These are phyloP conservation scores for Microctenopoma stevenorrisi DNA, from an alignment of 2,797 vertebrate genomes.

Conservation along the genomic window DNA sequence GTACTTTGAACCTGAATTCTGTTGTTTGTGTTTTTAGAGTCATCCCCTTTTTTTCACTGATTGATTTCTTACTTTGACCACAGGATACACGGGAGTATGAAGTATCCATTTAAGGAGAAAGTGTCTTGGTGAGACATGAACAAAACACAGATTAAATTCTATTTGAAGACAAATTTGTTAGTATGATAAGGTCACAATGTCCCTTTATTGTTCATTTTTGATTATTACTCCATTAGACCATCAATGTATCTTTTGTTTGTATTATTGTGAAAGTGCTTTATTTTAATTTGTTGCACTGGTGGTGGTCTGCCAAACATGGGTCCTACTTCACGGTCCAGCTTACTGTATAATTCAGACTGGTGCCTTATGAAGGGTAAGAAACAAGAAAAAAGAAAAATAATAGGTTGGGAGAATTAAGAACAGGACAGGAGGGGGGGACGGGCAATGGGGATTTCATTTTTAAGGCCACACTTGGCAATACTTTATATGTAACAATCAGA, in stretches of 20 bases:
- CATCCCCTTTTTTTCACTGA: not conserved
- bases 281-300: slow-evolving; percentile 54
- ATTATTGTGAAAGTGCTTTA: slow-evolving; percentile 41
- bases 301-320: slow-evolving; percentile 52
- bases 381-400: slow-evolving; percentile 39
- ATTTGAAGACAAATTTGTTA: slow-evolving; percentile 68
- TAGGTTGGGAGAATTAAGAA: slow-evolving; percentile 15
- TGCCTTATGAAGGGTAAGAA: slow-evolving; percentile 81
- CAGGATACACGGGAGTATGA: slow-evolving; percentile 95
- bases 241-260: slow-evolving; percentile 36
- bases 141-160: slow-evolving; percentile 53
- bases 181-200: slow-evolving; percentile 67
- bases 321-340: slow-evolving; percentile 65
- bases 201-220: slow-evolving; percentile 42
- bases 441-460: slow-evolving; percentile 25
- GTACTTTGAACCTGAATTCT: slow-evolving; percentile 31
- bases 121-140: slow-evolving; percentile 41
- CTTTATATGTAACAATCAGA: slow-evolving; percentile 57
- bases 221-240: slow-evolving; percentile 24
- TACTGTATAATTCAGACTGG: slow-evolving; percentile 78
- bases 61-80: slow-evolving; percentile 32
- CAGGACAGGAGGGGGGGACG: not conserved
- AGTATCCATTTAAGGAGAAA: slow-evolving; percentile 89
- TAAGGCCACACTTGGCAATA: slow-evolving; percentile 72
- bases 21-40: not conserved